Percentiles rank a stretch among this genome's conserved stretches.
Evolutionary conservation across 64 coral and sea anemone species (phyloP).

Genomic region (Actinia tenebrosa): DNA sequence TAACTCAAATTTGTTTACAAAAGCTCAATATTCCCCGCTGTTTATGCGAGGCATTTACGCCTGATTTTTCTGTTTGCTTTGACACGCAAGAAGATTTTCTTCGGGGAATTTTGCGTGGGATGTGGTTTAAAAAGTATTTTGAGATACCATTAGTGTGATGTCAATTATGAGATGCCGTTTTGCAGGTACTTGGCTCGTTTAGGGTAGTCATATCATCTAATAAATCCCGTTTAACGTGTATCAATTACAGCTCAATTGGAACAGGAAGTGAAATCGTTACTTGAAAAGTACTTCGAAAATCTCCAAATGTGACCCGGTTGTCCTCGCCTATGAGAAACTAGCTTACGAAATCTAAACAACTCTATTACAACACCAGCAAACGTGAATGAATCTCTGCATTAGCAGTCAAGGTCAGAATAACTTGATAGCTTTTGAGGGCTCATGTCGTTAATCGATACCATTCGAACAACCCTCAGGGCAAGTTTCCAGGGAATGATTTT

Average conservation of each 20-base stretch:
- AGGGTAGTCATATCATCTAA: conserved; percentile 4
- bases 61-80: not conserved
- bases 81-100: not conserved
- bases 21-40: conserved; percentile 10
- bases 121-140: not conserved
- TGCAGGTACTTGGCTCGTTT: conserved; percentile 14
- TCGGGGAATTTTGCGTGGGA: not conserved
- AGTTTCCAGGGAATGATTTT: not conserved
- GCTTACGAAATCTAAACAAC: not conserved
- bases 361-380: not conserved
- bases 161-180: conserved; percentile 9
- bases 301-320: not conserved
- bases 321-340: not conserved
- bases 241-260: conserved; percentile 12
- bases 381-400: not conserved
- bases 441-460: not conserved
- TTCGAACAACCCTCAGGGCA: not conserved
- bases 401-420: not conserved
- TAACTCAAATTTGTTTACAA: conserved; percentile 3
- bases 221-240: conserved; percentile 15
- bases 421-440: not conserved
- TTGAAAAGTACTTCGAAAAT: not conserved
- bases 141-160: not conserved
- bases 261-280: conserved; percentile 9
- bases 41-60: not conserved